phyloP scores from a whole-genome alignment of 2,888 invertebrate species.

The Mechanitis mazaeus region DNA sequence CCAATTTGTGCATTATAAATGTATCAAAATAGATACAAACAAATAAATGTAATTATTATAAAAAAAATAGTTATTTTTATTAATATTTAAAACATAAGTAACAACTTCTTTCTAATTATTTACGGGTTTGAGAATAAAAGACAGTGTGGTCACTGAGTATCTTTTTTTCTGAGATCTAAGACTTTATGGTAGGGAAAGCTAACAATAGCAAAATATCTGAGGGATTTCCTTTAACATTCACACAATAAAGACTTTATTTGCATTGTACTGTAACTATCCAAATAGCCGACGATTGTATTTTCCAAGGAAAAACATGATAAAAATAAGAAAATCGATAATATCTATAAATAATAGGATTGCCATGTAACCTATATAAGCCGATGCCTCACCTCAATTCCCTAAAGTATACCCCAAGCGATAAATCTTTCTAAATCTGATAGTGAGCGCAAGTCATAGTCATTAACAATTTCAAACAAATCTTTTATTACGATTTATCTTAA shows the following conservation, averaged over 20 bases:
- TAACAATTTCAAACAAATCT: slow-evolving; percentile 22
- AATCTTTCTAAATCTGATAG: slow-evolving; percentile 12
- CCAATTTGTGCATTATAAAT: too few relatives aligned
- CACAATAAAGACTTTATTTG: slow-evolving; percentile 1
- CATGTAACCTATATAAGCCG: slow-evolving; percentile 5
- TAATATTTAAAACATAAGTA: too few relatives aligned
- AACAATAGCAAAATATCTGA: background rate
- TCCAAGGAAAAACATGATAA: background rate
- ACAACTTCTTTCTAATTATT: background rate
- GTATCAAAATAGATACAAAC: too few relatives aligned
- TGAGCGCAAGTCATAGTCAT: slow-evolving; percentile 19
- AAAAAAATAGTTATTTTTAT: too few relatives aligned
- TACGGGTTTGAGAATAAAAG: background rate
- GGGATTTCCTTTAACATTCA: slow-evolving; percentile 4
- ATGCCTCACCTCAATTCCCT: slow-evolving; percentile 4
- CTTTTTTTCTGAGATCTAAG: background rate
- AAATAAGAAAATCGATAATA: slow-evolving; percentile 1
- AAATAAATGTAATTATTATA: too few relatives aligned
- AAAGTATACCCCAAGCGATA: slow-evolving; percentile 3
- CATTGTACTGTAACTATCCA: background rate
- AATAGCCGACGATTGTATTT: background rate
- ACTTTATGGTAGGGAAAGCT: background rate
- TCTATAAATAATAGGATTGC: slow-evolving; percentile 7
- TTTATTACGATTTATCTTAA: slow-evolving; percentile 23
- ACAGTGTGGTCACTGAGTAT: background rate